These are phyloP conservation scores for Alligator sinensis DNA, from an alignment of 2,113 vertebrate species.

Conservation along the genomic window DNA sequence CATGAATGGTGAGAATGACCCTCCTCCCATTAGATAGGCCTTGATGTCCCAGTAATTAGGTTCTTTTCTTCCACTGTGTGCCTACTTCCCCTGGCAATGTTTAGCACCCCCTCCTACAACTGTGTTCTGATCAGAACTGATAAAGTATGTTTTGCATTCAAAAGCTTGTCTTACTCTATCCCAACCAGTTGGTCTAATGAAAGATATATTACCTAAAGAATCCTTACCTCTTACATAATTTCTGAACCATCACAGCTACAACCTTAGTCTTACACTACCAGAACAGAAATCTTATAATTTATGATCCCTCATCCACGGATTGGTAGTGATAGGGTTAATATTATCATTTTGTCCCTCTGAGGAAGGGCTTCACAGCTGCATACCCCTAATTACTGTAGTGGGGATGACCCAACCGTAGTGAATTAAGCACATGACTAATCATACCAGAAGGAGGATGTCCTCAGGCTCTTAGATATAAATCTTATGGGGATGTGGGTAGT, in stretches of 20 bases:
- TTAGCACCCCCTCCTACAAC: no score
- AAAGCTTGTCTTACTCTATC: no score
- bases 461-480: neutral
- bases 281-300: neutral
- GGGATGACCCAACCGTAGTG: neutral
- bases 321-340: neutral
- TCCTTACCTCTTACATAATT: no score
- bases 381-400: neutral
- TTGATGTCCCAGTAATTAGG: no score
- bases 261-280: neutral
- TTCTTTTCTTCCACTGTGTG: no score
- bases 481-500: neutral
- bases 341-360: neutral
- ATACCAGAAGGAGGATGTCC: neutral
- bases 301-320: neutral
- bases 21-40: no score
- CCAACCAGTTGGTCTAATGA: no score
- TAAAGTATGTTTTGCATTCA: no score
- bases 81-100: no score
- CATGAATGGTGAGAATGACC: no score
- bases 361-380: neutral
- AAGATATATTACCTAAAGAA: no score
- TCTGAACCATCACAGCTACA: neutral
- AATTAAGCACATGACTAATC: neutral
- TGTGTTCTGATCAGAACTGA: no score